A percentile compares a stretch with the other conserved stretches of the same genome.
phyloP scores from a whole-genome alignment of 2,113 vertebrate species.

The Piprites chloris region DNA sequence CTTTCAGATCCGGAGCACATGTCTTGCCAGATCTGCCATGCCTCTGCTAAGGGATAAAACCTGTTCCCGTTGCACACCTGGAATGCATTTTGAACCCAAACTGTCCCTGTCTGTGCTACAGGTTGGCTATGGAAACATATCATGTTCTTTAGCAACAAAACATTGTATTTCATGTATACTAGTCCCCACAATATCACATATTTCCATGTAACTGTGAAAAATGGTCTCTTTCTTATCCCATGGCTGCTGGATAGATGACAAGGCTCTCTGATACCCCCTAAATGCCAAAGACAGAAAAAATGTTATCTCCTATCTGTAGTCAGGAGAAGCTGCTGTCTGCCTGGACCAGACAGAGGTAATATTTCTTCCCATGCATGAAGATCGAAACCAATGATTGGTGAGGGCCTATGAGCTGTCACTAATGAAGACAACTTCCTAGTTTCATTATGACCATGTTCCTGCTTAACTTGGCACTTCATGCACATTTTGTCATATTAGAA shows the following conservation, averaged over 20 bases:
- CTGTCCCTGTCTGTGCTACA: neutral
- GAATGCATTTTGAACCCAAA: neutral
- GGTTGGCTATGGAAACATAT: neutral
- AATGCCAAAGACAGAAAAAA: neutral
- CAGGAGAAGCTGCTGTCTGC: neutral
- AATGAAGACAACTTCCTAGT: neutral
- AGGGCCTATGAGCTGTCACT: neutral
- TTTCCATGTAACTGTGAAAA: neutral
- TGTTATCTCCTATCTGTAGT: neutral
- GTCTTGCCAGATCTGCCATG: neutral
- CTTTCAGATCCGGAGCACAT: neutral
- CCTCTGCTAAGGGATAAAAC: neutral
- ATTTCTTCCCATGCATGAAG: neutral
- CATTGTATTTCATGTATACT: neutral
- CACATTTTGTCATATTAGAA: neutral
- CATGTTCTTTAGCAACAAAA: neutral
- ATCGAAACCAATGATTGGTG: neutral
- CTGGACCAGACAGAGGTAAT: neutral
- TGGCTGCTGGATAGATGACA: neutral
- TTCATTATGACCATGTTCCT: neutral
- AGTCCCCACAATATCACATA: neutral
- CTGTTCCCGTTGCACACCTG: neutral
- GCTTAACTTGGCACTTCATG: neutral
- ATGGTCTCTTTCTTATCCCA: neutral
- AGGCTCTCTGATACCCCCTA: neutral